Base-by-base conservation (phyloP, 2,113 vertebrate genomes). In the Raja brachyura region DNA sequence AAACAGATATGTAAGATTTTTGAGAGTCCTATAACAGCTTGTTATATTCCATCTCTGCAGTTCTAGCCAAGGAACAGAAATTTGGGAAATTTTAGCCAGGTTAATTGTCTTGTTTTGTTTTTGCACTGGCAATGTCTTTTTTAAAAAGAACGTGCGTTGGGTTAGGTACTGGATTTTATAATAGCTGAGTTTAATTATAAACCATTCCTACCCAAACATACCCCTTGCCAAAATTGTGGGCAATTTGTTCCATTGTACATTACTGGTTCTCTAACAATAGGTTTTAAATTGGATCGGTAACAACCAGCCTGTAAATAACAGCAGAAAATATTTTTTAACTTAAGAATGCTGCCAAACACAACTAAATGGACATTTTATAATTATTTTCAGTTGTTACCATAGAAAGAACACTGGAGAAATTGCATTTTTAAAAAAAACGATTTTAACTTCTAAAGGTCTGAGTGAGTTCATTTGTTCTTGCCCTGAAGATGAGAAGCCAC, bases 101-200 rank as follows among this genome's bases (percentile, higher is more conserved):
- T 92, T 73, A 33, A 74, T 73, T 74, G 66, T 70, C 48, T 85
- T 56, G 10, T 54, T 8, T 48, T 59, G 81, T 85, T 85, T 85
- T 85, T 85, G 33, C 48, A 56, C 54, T 85, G 81, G 81, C 20
- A 2, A 20, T 31, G 61, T 48, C 8, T 73, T 74, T 74, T 92
- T 73, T 25, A 92, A 22, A 73, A 78, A 31, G 18, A 70, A 92
- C 73, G 22, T 73, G 83, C 31, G 59, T 63, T 88, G 59, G 13
- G 28, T 63, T 31, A 63, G 59, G 28, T 59, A 86, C 83, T 86
- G 59, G 25, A n/a, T 88, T 88, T 88, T 88, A 88, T 76, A 76
- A n/a, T 88, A 63, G 59, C n/a, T 61, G 61, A 88, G 59, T 66
- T 88, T 88, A n/a, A 31, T 88, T 88, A 16, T 88, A 88, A 88